Percentiles rank a stretch among this genome's conserved stretches.
These are phyloP conservation scores for Cricetomys ansorgei DNA, from an alignment of 2,113 vertebrate species.

Conservation along the genomic window DNA sequence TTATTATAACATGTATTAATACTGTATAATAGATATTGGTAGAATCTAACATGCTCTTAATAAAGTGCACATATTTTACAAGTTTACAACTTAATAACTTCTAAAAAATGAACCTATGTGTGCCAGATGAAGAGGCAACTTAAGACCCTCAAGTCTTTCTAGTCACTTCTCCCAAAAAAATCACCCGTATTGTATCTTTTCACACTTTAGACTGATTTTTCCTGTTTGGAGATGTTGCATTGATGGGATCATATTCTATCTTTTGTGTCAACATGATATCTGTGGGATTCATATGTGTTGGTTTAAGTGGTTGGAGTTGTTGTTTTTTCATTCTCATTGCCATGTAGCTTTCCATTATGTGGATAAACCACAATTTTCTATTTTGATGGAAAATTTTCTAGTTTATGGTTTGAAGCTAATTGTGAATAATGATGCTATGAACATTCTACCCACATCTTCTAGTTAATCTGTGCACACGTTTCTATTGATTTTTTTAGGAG, in stretches of 20 bases:
- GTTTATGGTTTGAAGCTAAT: not conserved
- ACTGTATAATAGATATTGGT: not conserved
- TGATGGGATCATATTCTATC: not conserved
- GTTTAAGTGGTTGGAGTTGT: not conserved
- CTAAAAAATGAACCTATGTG: not conserved
- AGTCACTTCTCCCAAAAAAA: not conserved
- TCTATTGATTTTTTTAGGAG: not conserved
- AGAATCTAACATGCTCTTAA: not conserved
- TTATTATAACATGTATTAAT: not conserved
- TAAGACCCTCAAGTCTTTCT: not conserved
- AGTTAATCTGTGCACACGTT: not conserved
- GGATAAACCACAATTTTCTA: slow-evolving; percentile 32
- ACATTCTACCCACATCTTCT: not conserved
- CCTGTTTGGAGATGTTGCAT: not conserved
- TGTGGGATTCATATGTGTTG: slow-evolving; percentile 16
- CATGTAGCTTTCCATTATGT: slow-evolving; percentile 47
- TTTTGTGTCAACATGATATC: not conserved
- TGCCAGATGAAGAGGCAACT: not conserved
- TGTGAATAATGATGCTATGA: not conserved
- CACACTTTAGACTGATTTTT: not conserved
- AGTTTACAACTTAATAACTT: not conserved
- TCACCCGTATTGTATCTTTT: slow-evolving; percentile 1
- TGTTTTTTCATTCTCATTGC: slow-evolving; percentile 14
- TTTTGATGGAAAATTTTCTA: not conserved
- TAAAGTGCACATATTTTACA: not conserved